These are phyloP conservation scores for Lasioglossum morio DNA, from an alignment of 2,888 invertebrate genomes.

Conservation along the genomic window DNA sequence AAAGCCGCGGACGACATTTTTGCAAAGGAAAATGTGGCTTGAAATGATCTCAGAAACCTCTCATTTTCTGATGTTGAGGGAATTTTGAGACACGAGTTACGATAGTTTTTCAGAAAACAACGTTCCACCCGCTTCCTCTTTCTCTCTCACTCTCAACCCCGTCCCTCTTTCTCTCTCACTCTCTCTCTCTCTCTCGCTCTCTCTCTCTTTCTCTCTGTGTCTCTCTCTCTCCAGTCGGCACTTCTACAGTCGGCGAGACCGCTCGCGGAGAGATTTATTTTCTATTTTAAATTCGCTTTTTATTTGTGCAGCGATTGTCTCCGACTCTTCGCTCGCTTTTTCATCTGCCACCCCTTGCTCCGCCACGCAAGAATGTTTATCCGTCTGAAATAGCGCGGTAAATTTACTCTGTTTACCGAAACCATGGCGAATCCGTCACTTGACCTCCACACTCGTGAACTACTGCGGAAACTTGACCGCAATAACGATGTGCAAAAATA, in stretches of 20 bases:
- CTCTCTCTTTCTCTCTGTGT: too few relatives aligned
- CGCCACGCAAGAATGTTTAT: conserved; percentile 37
- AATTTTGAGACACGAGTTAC: conserved; percentile 29
- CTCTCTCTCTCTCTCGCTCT: neutral
- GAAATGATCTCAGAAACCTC: too few relatives aligned
- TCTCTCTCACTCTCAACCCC: neutral
- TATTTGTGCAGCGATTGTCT: conserved; percentile 49
- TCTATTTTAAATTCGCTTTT: conserved; percentile 72
- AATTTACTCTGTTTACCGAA: neutral
- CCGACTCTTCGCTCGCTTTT: neutral
- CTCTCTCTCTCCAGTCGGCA: too few relatives aligned
- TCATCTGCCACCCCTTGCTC: neutral
- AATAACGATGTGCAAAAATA: neutral
- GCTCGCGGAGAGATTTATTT: conserved; percentile 69
- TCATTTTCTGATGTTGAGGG: too few relatives aligned
- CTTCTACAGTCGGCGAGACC: conserved; percentile 22
- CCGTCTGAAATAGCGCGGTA: conserved; percentile 5
- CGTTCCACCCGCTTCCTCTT: conserved; percentile 44
- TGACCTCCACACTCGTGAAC: neutral
- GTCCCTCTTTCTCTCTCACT: neutral
- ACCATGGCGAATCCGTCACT: neutral
- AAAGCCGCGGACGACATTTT: too few relatives aligned
- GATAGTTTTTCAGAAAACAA: conserved; percentile 70
- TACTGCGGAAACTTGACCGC: neutral
- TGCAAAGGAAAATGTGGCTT: too few relatives aligned